A percentile compares a stretch with the other conserved stretches of the same genome.
phyloP scores from a whole-genome alignment of 1,140 invertebrate species.

The Drosophila melanogaster region DNA sequence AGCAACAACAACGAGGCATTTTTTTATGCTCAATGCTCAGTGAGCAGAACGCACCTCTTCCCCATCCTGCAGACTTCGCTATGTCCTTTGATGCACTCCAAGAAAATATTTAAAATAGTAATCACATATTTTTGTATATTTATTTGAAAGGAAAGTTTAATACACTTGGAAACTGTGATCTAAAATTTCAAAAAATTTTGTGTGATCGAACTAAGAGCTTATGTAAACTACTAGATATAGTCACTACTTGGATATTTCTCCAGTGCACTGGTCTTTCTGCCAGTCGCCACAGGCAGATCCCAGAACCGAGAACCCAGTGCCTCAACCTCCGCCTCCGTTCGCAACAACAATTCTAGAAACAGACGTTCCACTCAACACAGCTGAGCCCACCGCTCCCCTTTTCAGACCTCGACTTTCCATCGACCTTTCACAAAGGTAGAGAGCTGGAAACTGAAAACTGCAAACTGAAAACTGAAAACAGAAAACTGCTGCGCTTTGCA shows the following conservation, averaged over 20 bases:
- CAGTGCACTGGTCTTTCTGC: conserved; percentile 22
- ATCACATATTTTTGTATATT: background rate
- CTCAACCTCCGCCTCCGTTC: conserved; percentile 26
- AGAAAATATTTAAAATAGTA: background rate
- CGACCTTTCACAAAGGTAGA: conserved; percentile 70
- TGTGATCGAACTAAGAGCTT: too few relatives aligned
- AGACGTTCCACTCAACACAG: conserved; percentile 79
- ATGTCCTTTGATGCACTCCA: conserved; percentile 12
- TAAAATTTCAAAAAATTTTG: too few relatives aligned
- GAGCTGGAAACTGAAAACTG: conserved; percentile 45
- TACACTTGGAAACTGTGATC: too few relatives aligned
- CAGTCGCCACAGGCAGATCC: conserved; percentile 26
- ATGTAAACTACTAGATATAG: too few relatives aligned
- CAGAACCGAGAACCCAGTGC: conserved; percentile 5
- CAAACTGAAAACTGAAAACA: conserved; percentile 45
- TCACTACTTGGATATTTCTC: background rate
- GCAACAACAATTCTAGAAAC: conserved; percentile 75
- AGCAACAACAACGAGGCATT: conserved; percentile 47
- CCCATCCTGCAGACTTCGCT: background rate
- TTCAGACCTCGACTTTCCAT: background rate
- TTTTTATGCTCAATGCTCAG: conserved; percentile 56
- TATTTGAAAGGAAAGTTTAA: background rate
- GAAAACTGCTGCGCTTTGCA: conserved; percentile 75
- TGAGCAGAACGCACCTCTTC: conserved; percentile 11
- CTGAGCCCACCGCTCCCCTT: conserved; percentile 50